Conservation (phyloP, 2,113 vertebrate genomes). For the Colossoma macropomum region DNA sequence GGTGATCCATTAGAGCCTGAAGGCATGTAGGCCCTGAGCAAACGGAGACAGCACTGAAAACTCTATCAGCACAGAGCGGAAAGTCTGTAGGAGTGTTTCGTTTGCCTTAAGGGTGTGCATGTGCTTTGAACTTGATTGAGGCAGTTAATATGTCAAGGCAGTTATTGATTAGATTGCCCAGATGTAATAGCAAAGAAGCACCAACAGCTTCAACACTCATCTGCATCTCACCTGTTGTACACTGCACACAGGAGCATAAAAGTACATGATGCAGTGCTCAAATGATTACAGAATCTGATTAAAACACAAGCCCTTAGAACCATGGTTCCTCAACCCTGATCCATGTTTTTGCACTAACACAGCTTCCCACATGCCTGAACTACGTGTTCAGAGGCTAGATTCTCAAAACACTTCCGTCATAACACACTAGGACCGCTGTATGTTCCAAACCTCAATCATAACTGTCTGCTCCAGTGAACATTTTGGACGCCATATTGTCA, state of each 20-base stretch:
- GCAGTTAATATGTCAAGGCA: not conserved
- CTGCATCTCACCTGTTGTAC: not conserved
- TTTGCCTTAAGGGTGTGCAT: constrained; percentile 7
- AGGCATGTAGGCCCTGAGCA: constrained; percentile 29
- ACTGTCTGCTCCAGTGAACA: no score
- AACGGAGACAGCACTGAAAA: not conserved
- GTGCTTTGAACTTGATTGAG: constrained; percentile 13
- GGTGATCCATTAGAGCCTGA: constrained; percentile 17
- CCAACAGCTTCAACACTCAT: not conserved
- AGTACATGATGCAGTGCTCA: not conserved
- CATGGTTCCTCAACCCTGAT: no score
- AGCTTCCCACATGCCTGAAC: no score
- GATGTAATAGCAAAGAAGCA: not conserved
- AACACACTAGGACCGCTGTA: no score
- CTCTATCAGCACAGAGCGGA: constrained; percentile 6
- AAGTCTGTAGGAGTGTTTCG: not conserved
- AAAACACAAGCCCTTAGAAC: no score
- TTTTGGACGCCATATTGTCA: no score
- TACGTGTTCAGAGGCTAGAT: no score
- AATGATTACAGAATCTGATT: no score
- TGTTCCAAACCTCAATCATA: no score
- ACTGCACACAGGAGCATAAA: not conserved
- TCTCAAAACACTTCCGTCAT: no score
- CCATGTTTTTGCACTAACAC: no score
- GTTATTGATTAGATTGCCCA: not conserved